Evolutionary conservation across 2,797 vertebrate species (phyloP), one percentile per base, ranked within the genome.

Genomic region (Ctenopoma multispine): DNA sequence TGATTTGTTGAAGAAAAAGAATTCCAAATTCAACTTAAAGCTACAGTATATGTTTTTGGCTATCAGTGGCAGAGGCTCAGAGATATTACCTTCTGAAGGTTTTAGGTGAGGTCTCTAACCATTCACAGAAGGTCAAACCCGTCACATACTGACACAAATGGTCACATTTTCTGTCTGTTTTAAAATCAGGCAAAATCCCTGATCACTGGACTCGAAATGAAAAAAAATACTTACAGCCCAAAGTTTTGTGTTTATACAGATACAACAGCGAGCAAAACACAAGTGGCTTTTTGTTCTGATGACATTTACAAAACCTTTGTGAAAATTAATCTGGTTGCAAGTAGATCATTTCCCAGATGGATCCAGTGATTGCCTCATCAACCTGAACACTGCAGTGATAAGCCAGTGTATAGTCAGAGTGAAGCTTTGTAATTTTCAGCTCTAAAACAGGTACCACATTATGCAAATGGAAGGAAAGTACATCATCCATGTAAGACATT

Each of bases 391-490:
- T 48, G 59, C 59, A 38, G 40, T 40, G 60, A 63, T 40, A 64
- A 64, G 47, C 68, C 17, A 1, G 34, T 1, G 43, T 14, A 47
- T 63, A 43, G 41, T 65, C 63, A 65, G 68, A 79, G 40, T 8
- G 41, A 58, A 46, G 55, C 43, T 60, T 51, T 34, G 62, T 69
- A 62, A 78, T 72, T 59, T 62, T 61, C 54, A 38, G 60, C 47
- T 61, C 55, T 47, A 65, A 75, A 72, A 75, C 56, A 77, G 77
- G 77, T 67, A 57, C 20, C 40, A 31, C 67, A 78, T 87, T 75
- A 87, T 87, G 85, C 62, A 79, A 83, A 88, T 82, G 43, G 13
- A 0, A 15, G 4, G 12, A 53, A 44, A 72, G 73, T 62, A 76
- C 41, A 47, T 82, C 70, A 72, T 73, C 72, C 40, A 44, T 43